Conservation (phyloP, 2,888 invertebrate genomes). For the Tanypteryx hageni region DNA sequence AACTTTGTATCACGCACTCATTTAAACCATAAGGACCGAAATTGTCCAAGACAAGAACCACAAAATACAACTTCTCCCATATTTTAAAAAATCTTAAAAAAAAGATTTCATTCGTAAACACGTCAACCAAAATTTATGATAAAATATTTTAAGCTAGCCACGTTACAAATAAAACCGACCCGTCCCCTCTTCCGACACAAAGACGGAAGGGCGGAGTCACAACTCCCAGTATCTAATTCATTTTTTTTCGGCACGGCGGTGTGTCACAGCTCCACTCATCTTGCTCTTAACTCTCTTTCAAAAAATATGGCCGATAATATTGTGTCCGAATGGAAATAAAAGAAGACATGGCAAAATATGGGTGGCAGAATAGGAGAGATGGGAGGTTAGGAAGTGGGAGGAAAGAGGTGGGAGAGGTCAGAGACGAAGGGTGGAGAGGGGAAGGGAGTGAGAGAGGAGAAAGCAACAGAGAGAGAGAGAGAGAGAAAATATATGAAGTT, state of each 20-base stretch:
- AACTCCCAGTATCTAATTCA: no score
- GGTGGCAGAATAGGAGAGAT: neutral
- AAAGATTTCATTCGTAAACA: neutral
- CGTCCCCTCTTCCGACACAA: neutral
- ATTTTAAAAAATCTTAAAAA: neutral
- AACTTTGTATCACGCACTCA: no score
- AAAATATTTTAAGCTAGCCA: neutral
- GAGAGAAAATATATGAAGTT: neutral
- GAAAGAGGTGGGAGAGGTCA: neutral
- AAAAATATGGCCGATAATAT: neutral
- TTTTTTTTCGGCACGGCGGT: neutral
- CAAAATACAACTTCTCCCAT: no score
- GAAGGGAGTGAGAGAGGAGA: neutral
- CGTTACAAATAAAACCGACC: neutral
- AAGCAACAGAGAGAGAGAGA: neutral
- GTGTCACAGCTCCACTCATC: neutral
- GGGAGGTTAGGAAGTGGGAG: neutral
- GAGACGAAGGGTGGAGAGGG: neutral
- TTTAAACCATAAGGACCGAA: no score
- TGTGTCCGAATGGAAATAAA: slow-evolving; percentile 6
- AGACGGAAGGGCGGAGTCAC: neutral
- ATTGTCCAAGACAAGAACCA: no score
- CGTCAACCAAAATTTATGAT: neutral
- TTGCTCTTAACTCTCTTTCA: neutral
- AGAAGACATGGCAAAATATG: neutral